Evolutionary conservation across 2,888 invertebrate genomes (phyloP).

Genomic region (Psylliodes chrysocephalus): DNA sequence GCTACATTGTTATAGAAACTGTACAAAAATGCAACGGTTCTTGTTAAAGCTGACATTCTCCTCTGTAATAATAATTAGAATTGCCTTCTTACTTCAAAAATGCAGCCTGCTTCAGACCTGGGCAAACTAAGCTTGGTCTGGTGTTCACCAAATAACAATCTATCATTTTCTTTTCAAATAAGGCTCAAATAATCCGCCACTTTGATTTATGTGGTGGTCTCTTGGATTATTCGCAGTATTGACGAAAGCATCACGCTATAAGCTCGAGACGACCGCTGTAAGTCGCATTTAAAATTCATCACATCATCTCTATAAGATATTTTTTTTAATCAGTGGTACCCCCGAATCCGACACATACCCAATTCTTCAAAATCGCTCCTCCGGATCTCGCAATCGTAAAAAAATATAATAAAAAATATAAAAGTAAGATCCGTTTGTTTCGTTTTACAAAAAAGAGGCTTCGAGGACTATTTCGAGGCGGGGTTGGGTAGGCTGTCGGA

Average conservation of each 20-base stretch:
- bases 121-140: no score
- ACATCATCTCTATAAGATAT: constrained; percentile 54
- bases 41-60: no score
- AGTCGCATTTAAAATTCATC: constrained; percentile 8
- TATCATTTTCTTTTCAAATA: no score
- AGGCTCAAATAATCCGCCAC: no score
- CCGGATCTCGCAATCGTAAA: constrained; percentile 27
- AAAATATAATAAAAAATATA: constrained; percentile 33
- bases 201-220: no score
- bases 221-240: no score
- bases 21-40: no score
- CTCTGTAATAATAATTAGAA: no score
- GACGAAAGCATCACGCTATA: background rate
- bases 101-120: no score
- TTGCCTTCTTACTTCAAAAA: no score
- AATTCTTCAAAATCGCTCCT: background rate
- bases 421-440: constrained; percentile 25
- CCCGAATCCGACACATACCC: background rate
- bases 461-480: background rate
- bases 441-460: constrained; percentile 8
- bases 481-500: background rate
- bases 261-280: background rate
- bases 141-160: no score
- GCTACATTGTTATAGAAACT: no score
- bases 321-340: constrained; percentile 23